phyloP scores from a whole-genome alignment of 2,888 invertebrate genomes.

The Drosophila nigricruria region DNA sequence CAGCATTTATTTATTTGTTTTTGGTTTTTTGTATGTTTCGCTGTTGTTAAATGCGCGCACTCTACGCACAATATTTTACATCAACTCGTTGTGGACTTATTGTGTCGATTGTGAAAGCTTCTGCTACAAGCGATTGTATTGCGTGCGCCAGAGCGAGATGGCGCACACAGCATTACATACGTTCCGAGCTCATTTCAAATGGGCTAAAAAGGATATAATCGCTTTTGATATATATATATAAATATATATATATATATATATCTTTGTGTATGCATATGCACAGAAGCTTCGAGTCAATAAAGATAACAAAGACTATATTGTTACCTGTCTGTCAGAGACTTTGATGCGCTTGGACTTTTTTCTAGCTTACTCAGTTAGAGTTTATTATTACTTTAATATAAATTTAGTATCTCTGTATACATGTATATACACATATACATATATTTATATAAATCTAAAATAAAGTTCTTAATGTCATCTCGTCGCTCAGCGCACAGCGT shows the following conservation, averaged over 20 bases:
- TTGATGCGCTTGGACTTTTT: not conserved
- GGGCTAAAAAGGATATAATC: not conserved
- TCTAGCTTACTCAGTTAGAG: not conserved
- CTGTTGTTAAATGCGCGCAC: slow-evolving; percentile 45
- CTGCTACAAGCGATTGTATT: slow-evolving; percentile 11
- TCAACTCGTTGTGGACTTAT: slow-evolving; percentile 27
- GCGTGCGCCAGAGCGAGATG: not conserved
- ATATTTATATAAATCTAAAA: not conserved
- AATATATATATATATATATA: not conserved
- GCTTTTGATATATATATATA: not conserved
- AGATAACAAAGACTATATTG: not conserved
- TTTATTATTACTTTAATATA: not conserved
- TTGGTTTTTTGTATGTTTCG: slow-evolving; percentile 29
- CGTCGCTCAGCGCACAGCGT: not conserved
- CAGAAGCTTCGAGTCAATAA: not conserved
- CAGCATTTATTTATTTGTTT: slow-evolving; percentile 39
- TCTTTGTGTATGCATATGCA: not conserved
- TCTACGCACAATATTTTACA: slow-evolving; percentile 26
- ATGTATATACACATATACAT: not conserved
- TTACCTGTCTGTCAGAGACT: not conserved
- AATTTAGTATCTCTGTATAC: too few relatives aligned
- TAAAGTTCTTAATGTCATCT: not conserved
- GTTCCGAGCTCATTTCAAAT: not conserved
- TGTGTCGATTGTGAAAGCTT: slow-evolving; percentile 18
- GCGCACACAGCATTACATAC: not conserved